Conservation (phyloP, 2,888 invertebrate species). For the Drosophila fungiperda region DNA sequence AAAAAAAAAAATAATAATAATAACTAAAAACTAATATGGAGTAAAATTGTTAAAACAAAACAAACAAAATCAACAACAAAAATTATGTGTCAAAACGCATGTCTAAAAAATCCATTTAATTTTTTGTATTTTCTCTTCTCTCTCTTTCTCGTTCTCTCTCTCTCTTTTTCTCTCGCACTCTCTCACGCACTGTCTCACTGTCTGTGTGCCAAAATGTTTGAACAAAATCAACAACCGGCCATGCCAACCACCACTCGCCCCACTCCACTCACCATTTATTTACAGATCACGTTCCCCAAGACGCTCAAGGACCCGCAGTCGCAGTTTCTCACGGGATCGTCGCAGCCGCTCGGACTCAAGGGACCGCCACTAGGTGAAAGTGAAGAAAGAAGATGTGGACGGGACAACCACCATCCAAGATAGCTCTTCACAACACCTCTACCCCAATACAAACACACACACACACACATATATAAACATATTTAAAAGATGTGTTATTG, state of each 20-base stretch:
- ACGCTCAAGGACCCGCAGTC: slow-evolving; percentile 85
- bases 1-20: slow-evolving; percentile 8
- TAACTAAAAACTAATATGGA: slow-evolving; percentile 24
- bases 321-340: slow-evolving; percentile 87
- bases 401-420: slow-evolving; percentile 10
- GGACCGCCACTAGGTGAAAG: slow-evolving; percentile 86
- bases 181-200: slow-evolving; percentile 23
- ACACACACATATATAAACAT: slow-evolving; percentile 11
- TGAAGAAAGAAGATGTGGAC: background rate
- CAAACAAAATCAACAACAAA: slow-evolving; percentile 2
- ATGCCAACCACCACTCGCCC: slow-evolving; percentile 10
- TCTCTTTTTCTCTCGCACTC: slow-evolving; percentile 38
- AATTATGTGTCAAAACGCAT: slow-evolving; percentile 21
- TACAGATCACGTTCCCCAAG: slow-evolving; percentile 85
- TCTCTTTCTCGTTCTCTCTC: slow-evolving; percentile 30
- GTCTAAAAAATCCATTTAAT: slow-evolving; percentile 62
- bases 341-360: slow-evolving; percentile 87
- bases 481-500: slow-evolving; percentile 7
- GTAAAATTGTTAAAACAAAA: slow-evolving; percentile 19
- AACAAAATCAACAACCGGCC: background rate
- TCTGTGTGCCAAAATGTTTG: slow-evolving; percentile 34
- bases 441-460: slow-evolving; percentile 14
- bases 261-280: slow-evolving; percentile 53
- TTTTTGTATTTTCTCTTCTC: slow-evolving; percentile 53
- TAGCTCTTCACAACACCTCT: slow-evolving; percentile 4